Conservation (phyloP, 2,888 invertebrate genomes). For the Latrodectus hesperus region DNA sequence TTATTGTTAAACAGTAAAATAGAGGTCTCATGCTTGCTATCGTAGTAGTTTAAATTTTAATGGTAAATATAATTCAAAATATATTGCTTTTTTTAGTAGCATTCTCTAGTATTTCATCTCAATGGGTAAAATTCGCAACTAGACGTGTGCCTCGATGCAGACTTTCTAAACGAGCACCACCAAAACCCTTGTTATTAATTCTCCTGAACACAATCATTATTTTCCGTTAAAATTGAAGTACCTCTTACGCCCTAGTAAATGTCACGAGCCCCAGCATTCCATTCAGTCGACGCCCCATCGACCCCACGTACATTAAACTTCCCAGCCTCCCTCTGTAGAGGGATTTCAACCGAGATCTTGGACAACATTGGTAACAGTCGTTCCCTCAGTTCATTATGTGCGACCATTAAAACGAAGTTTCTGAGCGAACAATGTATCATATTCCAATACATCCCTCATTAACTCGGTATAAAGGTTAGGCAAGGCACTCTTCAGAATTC, state of each 20-base stretch:
- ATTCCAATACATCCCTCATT: slow-evolving; percentile 53
- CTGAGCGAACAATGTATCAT: slow-evolving; percentile 48
- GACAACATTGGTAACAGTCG: slow-evolving; percentile 39
- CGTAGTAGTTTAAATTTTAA: no score
- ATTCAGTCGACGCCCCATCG: slow-evolving; percentile 8
- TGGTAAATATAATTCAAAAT: no score
- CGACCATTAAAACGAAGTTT: slow-evolving; percentile 45
- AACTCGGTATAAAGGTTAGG: slow-evolving; percentile 47
- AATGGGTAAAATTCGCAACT: no score
- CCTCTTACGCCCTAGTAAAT: not conserved
- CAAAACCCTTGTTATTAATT: no score
- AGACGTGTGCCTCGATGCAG: no score
- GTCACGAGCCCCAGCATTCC: not conserved
- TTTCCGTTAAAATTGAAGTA: not conserved
- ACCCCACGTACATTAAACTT: slow-evolving; percentile 16
- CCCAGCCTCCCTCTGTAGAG: slow-evolving; percentile 17
- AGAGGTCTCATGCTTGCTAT: no score
- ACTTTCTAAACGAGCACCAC: no score
- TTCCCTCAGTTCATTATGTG: slow-evolving; percentile 40
- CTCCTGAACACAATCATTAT: no score
- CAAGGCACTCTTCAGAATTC: slow-evolving; percentile 7
- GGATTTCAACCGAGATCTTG: slow-evolving; percentile 21
- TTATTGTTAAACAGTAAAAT: no score
- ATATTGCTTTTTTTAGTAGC: no score
- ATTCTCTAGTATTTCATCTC: no score